Conservation (phyloP, 2,888 invertebrate species). For the Endomychus coccineus region DNA sequence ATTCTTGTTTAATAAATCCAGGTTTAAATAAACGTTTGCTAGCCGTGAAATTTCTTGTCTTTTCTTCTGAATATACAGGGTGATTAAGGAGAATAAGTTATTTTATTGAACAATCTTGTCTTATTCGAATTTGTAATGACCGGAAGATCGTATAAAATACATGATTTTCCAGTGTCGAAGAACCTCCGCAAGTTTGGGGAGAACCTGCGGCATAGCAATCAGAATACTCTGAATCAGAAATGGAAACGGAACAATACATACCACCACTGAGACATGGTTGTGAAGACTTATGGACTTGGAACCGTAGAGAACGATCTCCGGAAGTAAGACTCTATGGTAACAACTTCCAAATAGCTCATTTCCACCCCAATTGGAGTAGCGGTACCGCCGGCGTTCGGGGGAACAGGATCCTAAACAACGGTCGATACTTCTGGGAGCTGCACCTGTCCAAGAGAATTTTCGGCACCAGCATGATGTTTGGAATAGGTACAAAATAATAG, state of each 20-base stretch:
- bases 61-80: too few species aligned
- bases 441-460: constrained; percentile 57
- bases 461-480: constrained; percentile 72
- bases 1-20: too few species aligned
- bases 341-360: constrained; percentile 53
- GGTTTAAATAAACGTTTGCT: too few species aligned
- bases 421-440: constrained; percentile 60
- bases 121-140: too few species aligned
- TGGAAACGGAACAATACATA: constrained; percentile 23
- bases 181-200: constrained; percentile 18
- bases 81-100: too few species aligned
- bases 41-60: too few species aligned
- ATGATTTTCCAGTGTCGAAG: constrained; percentile 17
- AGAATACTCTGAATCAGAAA: constrained; percentile 20
- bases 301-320: constrained; percentile 48
- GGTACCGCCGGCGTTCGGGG: constrained; percentile 67
- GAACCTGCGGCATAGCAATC: constrained; percentile 25
- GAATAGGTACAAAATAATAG: constrained; percentile 51
- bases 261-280: constrained; percentile 47
- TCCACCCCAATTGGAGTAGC: constrained; percentile 70
- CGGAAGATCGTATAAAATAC: too few species aligned
- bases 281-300: constrained; percentile 65
- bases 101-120: too few species aligned
- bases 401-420: constrained; percentile 56
- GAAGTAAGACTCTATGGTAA: constrained; percentile 54